Evolutionary conservation across 2,113 vertebrate genomes (phyloP).

Genomic region (Uria aalge): DNA sequence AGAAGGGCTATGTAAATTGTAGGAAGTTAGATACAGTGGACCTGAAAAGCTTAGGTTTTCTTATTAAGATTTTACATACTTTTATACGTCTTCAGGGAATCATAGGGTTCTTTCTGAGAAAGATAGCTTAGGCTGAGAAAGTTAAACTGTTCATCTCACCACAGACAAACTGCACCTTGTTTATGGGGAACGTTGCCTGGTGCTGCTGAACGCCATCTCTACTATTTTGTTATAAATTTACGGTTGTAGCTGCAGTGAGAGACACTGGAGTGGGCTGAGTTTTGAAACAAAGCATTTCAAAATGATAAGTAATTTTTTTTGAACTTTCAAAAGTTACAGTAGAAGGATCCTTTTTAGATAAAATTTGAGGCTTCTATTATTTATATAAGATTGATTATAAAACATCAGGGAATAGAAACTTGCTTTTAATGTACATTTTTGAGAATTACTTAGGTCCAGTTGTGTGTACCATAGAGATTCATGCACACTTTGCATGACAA

Average conservation of each 20-base stretch:
- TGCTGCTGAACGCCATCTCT: neutral
- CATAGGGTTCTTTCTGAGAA: neutral
- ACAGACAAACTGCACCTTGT: neutral
- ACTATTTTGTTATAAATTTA: neutral
- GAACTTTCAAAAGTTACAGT: neutral
- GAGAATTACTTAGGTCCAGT: neutral
- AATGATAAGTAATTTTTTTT: neutral
- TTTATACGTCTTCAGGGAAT: neutral
- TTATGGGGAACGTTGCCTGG: neutral
- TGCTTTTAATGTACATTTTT: neutral
- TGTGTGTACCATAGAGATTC: neutral
- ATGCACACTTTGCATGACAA: neutral
- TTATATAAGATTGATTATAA: neutral
- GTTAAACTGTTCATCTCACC: neutral
- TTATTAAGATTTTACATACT: neutral
- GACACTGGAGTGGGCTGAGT: neutral
- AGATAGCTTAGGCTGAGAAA: neutral
- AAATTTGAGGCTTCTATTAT: neutral
- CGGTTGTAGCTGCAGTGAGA: neutral
- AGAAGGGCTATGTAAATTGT: neutral
- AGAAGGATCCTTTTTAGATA: neutral
- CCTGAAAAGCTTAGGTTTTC: neutral
- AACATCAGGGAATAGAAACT: neutral
- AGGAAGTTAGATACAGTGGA: neutral
- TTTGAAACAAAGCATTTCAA: neutral